Evolutionary conservation across 35 echinoderm and acorn worm species (phyloP), one percentile per base, ranked within the genome.

Genomic region (Apostichopus californicus): DNA sequence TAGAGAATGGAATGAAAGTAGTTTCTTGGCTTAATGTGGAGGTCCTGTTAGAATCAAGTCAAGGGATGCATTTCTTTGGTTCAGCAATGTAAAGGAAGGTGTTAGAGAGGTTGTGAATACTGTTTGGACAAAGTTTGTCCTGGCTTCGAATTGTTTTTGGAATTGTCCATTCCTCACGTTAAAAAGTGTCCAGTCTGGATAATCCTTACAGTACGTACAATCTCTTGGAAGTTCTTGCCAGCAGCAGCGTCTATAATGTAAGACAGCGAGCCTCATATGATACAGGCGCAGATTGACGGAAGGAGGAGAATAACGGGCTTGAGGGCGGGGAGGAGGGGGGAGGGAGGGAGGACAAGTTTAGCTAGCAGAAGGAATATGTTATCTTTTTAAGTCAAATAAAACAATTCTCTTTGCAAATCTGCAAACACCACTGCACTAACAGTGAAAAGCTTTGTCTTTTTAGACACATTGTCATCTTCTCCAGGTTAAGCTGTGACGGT

Each of bases 391-490:
- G 9, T 63, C 10, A 18, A 54, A 34, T 34, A 1, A 34, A 83
- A 18, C 18, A n/a, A 22, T 18, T 85, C 54, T 60, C 55, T 58
- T 54, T 85, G 81, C 81, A 15, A 56, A 59, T 85, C 58, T 85
- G 81, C 81, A 59, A 54, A 54, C 57, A 54, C 81, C 81, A 85
- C 81, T 85, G 81, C 81, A 85, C 81, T 85, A 85, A 85, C 81
- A 5, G 81, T 85, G 57, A 85, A 85, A 85, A 85, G 81, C 81
- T 85, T 85, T 85, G 81, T 85, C 81, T 85, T 85, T 85, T 85
- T 85, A 85, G 81, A 85, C 7, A 15, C 54, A 85, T 85, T 85
- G 81, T 85, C 81, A 59, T 85, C 80, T 85, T 58, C 81, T 85
- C 57, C 81, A 85, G 81, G 55, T 85, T 85, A 85, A 85, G 81